Conservation (phyloP, 1,140 invertebrate species). For the silkworm (Bombyx mori) region ASM3026992v2 NC_085128.1:13097501-13098000, state of each 20-base stretch:
- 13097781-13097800: slow-evolving; percentile 74
- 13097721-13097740: slow-evolving; percentile 72
- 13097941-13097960: slow-evolving; percentile 68
- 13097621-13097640: slow-evolving; percentile 27
- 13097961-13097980: slow-evolving; percentile 74
- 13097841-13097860: slow-evolving; percentile 80
- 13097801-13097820: slow-evolving; percentile 74
- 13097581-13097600: slow-evolving; percentile 20
- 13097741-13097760: slow-evolving; percentile 71
- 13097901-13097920: slow-evolving; percentile 78
- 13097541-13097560: slow-evolving; percentile 39
- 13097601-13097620: slow-evolving; percentile 24
- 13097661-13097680: slow-evolving; percentile 10
- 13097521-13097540: slow-evolving; percentile 23
- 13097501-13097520: slow-evolving; percentile 15
- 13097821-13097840: slow-evolving; percentile 75
- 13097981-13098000: slow-evolving; percentile 77
- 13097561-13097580: slow-evolving; percentile 53
- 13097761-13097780: slow-evolving; percentile 73
- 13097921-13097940: slow-evolving; percentile 71
- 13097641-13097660: slow-evolving; percentile 52
- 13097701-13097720: slow-evolving; percentile 78
- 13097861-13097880: slow-evolving; percentile 73
- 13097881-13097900: slow-evolving; percentile 62
- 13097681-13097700: slow-evolving; percentile 72